These are phyloP conservation scores for Belonocnema kinseyi DNA, from an alignment of 1,140 invertebrate species.

Conservation along the genomic window DNA sequence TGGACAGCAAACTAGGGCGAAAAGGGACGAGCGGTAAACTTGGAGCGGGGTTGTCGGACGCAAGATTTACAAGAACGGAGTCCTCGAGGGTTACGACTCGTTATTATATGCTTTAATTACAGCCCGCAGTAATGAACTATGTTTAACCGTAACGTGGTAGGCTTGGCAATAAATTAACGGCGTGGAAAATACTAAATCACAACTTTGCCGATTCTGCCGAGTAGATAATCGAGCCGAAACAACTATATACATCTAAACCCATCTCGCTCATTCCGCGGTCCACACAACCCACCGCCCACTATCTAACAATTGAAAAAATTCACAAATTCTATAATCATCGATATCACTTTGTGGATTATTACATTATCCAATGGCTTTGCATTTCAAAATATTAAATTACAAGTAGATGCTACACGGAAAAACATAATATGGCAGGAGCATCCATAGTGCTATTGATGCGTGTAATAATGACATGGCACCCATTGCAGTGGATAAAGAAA, in stretches of 20 bases:
- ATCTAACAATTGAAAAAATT: neutral
- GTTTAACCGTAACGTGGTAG: slow-evolving; percentile 74
- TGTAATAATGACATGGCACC: no score
- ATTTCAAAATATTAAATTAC: no score
- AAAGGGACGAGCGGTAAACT: slow-evolving; percentile 44
- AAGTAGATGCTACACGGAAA: no score
- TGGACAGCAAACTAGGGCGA: neutral
- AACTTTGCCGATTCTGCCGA: slow-evolving; percentile 73
- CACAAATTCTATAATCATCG: neutral
- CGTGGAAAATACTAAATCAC: slow-evolving; percentile 75
- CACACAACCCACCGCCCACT: neutral
- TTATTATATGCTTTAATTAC: slow-evolving; percentile 75
- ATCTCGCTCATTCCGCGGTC: slow-evolving; percentile 44
- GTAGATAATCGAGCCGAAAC: slow-evolving; percentile 72
- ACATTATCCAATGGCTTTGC: no score
- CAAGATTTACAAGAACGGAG: slow-evolving; percentile 71
- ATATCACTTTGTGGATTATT: neutral
- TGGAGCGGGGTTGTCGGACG: slow-evolving; percentile 60
- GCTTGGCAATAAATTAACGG: slow-evolving; percentile 74
- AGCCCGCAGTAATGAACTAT: slow-evolving; percentile 73
- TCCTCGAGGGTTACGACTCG: slow-evolving; percentile 70
- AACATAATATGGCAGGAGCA: no score
- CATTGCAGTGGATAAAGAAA: no score
- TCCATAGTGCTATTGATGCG: no score
- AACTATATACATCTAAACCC: slow-evolving; percentile 56